Percentiles rank a stretch among this genome's conserved stretches.
Conservation (phyloP, 2,113 vertebrate genomes). For the Choloepus hoffmanni region DNA sequence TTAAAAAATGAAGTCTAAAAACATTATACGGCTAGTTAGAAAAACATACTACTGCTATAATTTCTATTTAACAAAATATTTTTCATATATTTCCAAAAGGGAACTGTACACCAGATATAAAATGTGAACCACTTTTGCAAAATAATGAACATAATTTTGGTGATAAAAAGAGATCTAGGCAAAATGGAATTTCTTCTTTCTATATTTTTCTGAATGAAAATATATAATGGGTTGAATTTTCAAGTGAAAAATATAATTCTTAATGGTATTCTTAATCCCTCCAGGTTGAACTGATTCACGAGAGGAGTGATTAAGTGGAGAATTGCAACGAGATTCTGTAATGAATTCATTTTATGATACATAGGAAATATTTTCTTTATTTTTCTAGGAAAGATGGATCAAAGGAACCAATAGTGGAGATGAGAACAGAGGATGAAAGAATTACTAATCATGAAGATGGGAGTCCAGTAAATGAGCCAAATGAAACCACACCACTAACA, state of each 20-base stretch:
- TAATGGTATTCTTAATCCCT: background rate
- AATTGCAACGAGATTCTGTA: background rate
- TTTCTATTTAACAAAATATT: background rate
- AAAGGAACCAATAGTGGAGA: conserved; percentile 94
- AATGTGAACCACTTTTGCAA: background rate
- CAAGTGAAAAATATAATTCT: background rate
- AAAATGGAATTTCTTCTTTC: background rate
- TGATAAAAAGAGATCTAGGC: background rate
- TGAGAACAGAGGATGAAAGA: conserved; percentile 94
- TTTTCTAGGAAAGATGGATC: conserved; percentile 93
- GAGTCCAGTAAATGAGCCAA: conserved; percentile 93
- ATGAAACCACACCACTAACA: conserved; percentile 94
- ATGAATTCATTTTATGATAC: background rate
- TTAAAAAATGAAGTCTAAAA: too few relatives aligned
- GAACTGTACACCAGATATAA: background rate
- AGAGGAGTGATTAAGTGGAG: rapidly evolving
- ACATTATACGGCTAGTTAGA: background rate
- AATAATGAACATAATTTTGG: background rate
- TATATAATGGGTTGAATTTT: background rate
- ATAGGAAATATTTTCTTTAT: conserved; percentile 52
- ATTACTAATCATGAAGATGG: conserved; percentile 92
- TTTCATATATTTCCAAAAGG: background rate
- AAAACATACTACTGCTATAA: background rate
- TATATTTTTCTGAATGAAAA: background rate
- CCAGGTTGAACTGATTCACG: background rate